Conservation (phyloP, 2,113 vertebrate species). For the Dendropsophus ebraccatus region DNA sequence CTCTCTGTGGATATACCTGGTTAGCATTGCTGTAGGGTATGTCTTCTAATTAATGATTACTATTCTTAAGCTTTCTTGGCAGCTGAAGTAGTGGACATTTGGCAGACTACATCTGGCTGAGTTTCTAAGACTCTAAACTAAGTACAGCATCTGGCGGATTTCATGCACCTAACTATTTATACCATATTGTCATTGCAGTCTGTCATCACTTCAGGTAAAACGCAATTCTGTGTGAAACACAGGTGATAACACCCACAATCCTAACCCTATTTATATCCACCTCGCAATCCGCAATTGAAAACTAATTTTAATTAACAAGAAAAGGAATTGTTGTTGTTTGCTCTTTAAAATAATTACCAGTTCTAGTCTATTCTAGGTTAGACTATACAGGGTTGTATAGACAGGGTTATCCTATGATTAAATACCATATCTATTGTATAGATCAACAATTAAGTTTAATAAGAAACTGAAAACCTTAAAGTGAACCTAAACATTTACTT, state of each 20-base stretch:
- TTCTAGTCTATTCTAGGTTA: no score
- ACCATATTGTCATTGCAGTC: background rate
- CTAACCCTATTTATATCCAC: background rate
- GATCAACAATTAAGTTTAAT: no score
- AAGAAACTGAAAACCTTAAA: no score
- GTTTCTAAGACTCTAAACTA: background rate
- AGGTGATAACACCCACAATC: background rate
- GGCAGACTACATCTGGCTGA: background rate
- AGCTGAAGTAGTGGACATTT: background rate
- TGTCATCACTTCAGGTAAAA: slow-evolving; percentile 20
- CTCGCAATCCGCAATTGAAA: background rate
- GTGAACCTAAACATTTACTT: no score
- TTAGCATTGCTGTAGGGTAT: background rate
- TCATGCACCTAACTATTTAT: slow-evolving; percentile 14
- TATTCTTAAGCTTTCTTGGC: background rate
- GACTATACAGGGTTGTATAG: no score
- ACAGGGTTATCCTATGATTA: no score
- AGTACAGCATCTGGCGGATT: background rate
- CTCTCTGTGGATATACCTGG: no score
- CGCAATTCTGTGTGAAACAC: background rate
- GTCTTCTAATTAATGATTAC: background rate
- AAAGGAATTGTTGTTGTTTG: no score
- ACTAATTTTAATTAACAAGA: background rate
- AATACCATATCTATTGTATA: no score
- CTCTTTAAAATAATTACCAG: no score